Percentiles rank a stretch among this genome's conserved stretches.
phyloP scores from a whole-genome alignment of 2,113 vertebrate species.

The Ciconia boyciana region DNA sequence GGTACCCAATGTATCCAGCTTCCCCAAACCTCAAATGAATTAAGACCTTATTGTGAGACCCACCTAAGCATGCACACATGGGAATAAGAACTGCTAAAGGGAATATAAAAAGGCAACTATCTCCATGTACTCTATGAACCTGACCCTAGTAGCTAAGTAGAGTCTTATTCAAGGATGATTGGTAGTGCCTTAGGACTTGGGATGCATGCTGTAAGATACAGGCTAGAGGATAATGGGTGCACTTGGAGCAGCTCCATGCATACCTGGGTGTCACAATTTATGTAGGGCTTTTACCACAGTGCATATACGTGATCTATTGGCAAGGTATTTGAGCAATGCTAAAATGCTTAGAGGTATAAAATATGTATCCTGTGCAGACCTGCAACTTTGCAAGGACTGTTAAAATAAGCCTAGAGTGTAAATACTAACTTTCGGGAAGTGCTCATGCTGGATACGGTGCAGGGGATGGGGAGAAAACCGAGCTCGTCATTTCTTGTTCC shows the following conservation, averaged over 20 bases:
- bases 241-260: background rate
- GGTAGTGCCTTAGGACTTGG: background rate
- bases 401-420: background rate
- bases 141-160: background rate
- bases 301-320: background rate
- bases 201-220: background rate
- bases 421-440: fast-evolving
- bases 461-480: fast-evolving
- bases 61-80: background rate
- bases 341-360: too few species aligned
- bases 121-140: background rate
- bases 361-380: too few species aligned
- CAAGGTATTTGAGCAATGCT: background rate
- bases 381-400: background rate
- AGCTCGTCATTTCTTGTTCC: background rate
- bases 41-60: background rate
- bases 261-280: background rate
- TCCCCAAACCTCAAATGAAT: background rate
- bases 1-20: background rate
- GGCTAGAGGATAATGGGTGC: background rate
- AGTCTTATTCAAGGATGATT: background rate
- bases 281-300: background rate
- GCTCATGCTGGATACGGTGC: fast-evolving
- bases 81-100: background rate
- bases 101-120: background rate